These are phyloP conservation scores for Eolophus roseicapilla DNA, from an alignment of 2,113 vertebrate species.

Conservation along the genomic window DNA sequence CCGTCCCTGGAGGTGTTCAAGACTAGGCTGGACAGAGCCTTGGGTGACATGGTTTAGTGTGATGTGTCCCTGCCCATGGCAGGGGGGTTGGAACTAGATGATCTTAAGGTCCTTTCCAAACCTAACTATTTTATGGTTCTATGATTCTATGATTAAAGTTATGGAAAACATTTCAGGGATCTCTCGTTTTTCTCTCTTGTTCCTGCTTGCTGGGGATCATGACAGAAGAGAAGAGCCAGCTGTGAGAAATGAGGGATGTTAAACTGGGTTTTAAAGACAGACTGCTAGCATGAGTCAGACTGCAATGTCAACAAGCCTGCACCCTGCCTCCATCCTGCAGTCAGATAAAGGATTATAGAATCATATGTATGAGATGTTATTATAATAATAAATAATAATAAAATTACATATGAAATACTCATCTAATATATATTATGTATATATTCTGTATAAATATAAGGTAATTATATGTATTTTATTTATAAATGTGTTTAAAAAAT, in stretches of 20 bases:
- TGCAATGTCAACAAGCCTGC: not conserved
- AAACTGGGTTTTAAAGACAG: not conserved
- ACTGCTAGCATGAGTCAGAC: not conserved
- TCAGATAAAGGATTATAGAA: not conserved
- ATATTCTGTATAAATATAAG: not conserved
- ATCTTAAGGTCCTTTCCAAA: too few relatives aligned
- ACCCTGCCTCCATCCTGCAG: not conserved
- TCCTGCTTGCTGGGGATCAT: accelerated
- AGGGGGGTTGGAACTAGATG: too few relatives aligned
- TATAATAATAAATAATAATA: not conserved
- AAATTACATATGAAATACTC: not conserved
- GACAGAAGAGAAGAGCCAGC: not conserved
- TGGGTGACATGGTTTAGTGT: too few relatives aligned
- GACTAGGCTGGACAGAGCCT: too few relatives aligned
- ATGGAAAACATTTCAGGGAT: not conserved
- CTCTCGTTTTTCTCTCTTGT: not conserved
- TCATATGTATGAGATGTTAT: not conserved
- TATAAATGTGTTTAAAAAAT: not conserved
- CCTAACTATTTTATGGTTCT: too few relatives aligned
- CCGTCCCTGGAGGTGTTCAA: too few relatives aligned
- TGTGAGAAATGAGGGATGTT: not conserved
- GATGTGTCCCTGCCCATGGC: too few relatives aligned
- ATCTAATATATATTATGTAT: not conserved
- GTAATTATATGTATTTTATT: not conserved
- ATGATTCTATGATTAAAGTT: not conserved